Percentiles rank a stretch among this genome's conserved stretches.
Evolutionary conservation across 2,797 vertebrate species (phyloP).

Genomic region (Naso thynnoides): DNA sequence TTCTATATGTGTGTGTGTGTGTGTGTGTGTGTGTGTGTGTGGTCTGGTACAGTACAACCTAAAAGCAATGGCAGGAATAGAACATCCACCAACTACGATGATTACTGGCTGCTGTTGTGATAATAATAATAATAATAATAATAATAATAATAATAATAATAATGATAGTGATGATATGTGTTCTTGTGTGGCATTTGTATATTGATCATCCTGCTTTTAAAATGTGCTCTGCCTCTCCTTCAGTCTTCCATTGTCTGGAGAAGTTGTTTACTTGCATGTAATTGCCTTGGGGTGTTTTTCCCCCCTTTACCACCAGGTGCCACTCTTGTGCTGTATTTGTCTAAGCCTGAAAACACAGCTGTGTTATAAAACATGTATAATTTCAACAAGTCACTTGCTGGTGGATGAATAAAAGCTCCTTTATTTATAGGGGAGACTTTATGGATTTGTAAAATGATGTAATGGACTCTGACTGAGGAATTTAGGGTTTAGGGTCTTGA

Average conservation of each 20-base stretch:
- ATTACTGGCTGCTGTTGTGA: not conserved
- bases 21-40: no score
- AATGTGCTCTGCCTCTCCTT: slow-evolving; percentile 31
- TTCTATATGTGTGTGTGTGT: not conserved
- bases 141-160: slow-evolving; percentile 6
- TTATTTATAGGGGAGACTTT: slow-evolving; percentile 58
- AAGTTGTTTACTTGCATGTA: slow-evolving; percentile 68
- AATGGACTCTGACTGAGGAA: slow-evolving; percentile 46
- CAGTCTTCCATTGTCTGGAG: slow-evolving; percentile 60
- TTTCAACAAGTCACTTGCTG: slow-evolving; percentile 53
- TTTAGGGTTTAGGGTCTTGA: slow-evolving; percentile 26
- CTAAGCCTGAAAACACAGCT: slow-evolving; percentile 11
- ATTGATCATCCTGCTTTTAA: slow-evolving; percentile 27
- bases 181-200: slow-evolving; percentile 16
- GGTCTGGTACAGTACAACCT: not conserved
- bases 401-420: slow-evolving; percentile 46
- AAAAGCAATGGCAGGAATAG: not conserved
- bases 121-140: slow-evolving; percentile 24
- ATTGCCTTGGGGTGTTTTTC: not conserved
- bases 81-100: slow-evolving; percentile 18
- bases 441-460: slow-evolving; percentile 65
- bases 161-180: not conserved
- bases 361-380: slow-evolving; percentile 27
- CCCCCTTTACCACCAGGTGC: slow-evolving; percentile 67
- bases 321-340: slow-evolving; percentile 66